These are phyloP conservation scores for Phyllotis vaccarum DNA, from an alignment of 2,797 vertebrate species.

Conservation along the genomic window DNA sequence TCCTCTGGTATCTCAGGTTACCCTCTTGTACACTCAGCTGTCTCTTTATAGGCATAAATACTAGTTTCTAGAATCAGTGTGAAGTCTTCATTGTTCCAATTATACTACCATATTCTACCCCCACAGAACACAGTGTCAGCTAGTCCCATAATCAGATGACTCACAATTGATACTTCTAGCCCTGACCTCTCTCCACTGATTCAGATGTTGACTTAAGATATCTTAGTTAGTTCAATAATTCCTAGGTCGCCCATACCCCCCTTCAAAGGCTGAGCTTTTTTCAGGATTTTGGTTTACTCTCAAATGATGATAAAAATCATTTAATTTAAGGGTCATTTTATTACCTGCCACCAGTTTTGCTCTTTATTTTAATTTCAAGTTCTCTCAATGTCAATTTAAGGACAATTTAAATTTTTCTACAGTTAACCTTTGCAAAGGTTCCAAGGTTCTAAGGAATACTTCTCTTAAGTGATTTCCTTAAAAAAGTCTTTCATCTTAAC, in stretches of 20 bases:
- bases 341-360: not conserved
- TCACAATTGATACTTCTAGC: not conserved
- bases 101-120: not conserved
- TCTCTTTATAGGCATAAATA: not conserved
- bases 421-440: not conserved
- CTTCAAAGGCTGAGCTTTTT: not conserved
- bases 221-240: not conserved
- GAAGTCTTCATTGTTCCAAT: slow-evolving; percentile 7
- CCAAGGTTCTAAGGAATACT: not conserved
- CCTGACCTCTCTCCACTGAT: not conserved
- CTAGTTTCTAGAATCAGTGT: not conserved
- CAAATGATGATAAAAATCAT: not conserved
- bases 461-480: not conserved
- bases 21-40: not conserved
- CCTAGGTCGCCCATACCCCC: not conserved
- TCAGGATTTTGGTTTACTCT: not conserved
- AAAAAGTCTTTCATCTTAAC: not conserved
- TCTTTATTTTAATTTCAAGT: not conserved
- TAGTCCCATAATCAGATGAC: not conserved
- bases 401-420: slow-evolving; percentile 13
- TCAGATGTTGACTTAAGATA: not conserved
- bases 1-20: not conserved
- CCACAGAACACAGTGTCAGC: not conserved
- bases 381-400: not conserved
- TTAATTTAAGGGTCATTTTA: not conserved